Conservation (phyloP, 92 coral and sea anemone genomes). For the Galaxea fascicularis region DNA sequence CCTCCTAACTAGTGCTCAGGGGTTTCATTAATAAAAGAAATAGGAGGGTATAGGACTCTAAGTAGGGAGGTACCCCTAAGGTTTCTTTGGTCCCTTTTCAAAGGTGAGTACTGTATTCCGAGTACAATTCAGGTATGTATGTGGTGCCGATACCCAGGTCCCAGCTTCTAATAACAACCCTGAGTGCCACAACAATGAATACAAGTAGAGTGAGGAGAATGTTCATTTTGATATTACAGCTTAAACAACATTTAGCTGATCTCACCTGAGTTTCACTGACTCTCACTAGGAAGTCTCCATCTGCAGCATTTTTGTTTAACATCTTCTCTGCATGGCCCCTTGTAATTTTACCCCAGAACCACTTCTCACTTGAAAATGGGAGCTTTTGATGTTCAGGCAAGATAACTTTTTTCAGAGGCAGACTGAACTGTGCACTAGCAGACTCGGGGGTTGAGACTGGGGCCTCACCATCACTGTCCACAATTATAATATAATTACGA, state of each 20-base stretch:
- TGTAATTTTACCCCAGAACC: constrained; percentile 97
- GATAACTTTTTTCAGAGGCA: constrained; percentile 33
- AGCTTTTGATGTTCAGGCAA: constrained; percentile 61
- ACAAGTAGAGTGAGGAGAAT: no score
- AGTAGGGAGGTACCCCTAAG: no score
- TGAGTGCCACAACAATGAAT: no score
- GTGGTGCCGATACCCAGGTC: no score
- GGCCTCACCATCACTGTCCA: constrained; percentile 57
- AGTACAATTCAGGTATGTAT: no score
- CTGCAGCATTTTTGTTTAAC: constrained; percentile 67
- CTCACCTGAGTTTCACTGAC: constrained; percentile 98
- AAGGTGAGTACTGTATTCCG: no score
- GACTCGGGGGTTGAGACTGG: constrained; percentile 42
- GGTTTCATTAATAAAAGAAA: no score
- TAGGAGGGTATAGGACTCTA: no score
- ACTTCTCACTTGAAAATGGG: constrained; percentile 73
- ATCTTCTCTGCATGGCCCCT: constrained; percentile 83
- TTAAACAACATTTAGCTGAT: background rate
- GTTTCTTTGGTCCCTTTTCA: no score
- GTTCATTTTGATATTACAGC: no score
- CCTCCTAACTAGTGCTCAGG: no score
- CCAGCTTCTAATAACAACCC: no score
- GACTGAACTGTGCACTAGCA: constrained; percentile 19
- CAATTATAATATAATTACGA: constrained; percentile 87
- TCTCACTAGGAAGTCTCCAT: constrained; percentile 93